Evolutionary conservation across 2,888 invertebrate species (phyloP).

Genomic region (Branchipolynoe longqiensis): DNA sequence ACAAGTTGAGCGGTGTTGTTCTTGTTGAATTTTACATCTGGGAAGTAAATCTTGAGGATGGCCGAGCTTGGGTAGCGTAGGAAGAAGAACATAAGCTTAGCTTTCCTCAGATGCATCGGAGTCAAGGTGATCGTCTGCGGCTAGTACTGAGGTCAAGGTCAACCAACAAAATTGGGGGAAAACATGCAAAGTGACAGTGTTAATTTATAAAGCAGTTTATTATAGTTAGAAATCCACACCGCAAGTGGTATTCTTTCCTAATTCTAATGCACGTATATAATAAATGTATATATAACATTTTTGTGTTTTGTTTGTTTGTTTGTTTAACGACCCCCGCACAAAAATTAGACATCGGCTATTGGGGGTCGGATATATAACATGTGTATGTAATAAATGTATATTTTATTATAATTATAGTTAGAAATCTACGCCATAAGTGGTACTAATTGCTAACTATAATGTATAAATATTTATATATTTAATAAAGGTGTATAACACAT

Average conservation of each 20-base stretch:
- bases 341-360: too few relatives aligned
- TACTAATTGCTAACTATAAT: too few relatives aligned
- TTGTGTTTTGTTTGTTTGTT: too few relatives aligned
- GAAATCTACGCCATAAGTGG: too few relatives aligned
- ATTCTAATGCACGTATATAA: too few relatives aligned
- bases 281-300: too few relatives aligned
- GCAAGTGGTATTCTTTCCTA: not conserved
- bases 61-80: conserved; percentile 99
- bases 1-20: conserved; percentile 99
- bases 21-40: conserved; percentile 99
- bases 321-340: too few relatives aligned
- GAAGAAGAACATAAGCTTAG: conserved; percentile 99
- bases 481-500: too few relatives aligned
- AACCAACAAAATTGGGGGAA: conserved; percentile 16
- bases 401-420: too few relatives aligned
- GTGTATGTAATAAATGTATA: too few relatives aligned
- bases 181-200: not conserved
- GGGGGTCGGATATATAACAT: too few relatives aligned
- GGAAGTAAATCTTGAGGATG: conserved; percentile 99
- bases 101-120: conserved; percentile 99
- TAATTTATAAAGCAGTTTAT: not conserved
- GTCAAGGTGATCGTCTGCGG: conserved; percentile 88
- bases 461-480: too few relatives aligned
- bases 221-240: not conserved
- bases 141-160: conserved; percentile 14